Evolutionary conservation across 2,888 invertebrate genomes (phyloP), one percentile per base, ranked within the genome.

Genomic region (Scelioninae gen. 1): DNA sequence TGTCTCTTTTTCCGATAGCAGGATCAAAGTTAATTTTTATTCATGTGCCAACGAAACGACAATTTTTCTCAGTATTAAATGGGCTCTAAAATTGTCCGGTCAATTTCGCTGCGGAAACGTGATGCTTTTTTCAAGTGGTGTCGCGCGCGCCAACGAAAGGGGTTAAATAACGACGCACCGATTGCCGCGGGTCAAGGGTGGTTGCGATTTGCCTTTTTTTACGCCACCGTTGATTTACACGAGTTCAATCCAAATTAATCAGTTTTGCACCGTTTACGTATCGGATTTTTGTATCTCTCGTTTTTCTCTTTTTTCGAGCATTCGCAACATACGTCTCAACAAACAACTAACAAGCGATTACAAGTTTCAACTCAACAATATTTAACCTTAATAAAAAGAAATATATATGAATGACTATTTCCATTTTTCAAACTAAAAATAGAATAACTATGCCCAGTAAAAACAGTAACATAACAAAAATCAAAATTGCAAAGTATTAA

Each of bases 1-100:
- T 82, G 77, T 77, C 71, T 62, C 74, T 78, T 74, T 82, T 82
- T 82, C 82, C 63, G 82, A 82, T 78, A 82, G 56, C 51, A 56
- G 74, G 77, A 66, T 80, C 63, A 75, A 56, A 75, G 86, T 89
- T 90, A 88, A 91, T 92, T 92, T 92, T 92, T 92, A 92, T 92
- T 92, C 92, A 92, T 92, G 91, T 90, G 86, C 89, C 89, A 87
- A 85, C 91, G 89, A 90, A 89, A 89, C 86, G 90, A 91, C 91
- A 91, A 92, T 92, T 92, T 92, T 92, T 92, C 92, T 88, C 89
- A 65, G 91, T 85, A 91, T 91, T 92, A 92, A 92, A 85, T 85
- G 88, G 88, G 91, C 92, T 92, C 90, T 90, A 90, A 92, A 92
- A 92, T 91, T 91, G 91, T 91, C 89, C 90, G 91, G 92, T 92